Base-by-base conservation (phyloP, 2,113 vertebrate species). In the Odontesthes bonariensis region DNA sequence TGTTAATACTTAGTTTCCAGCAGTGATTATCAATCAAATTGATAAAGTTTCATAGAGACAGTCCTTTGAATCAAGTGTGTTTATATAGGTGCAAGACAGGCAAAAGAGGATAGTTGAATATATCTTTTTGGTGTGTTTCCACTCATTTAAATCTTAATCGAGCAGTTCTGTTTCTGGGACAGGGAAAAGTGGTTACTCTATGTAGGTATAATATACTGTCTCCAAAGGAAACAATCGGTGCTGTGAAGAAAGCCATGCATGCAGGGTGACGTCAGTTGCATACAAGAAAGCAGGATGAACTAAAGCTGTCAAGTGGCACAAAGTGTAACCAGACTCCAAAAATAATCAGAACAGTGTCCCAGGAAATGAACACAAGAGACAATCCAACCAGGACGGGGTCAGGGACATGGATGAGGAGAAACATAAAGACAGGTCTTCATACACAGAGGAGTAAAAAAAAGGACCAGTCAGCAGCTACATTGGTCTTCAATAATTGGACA, bases 281-380 rank as follows among this genome's bases (percentile, higher is more conserved):
- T 47, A 75, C 68, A 82, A 66, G 75, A 81, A 83, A 69, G 80
- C 62, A 68, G 67, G 62, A 56, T 57, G 66, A 81, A 85, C 83
- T 79, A 57, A 35, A 66, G 54, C 65, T 70, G 70, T 82, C 79
- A 82, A 55, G 55, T 63, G 79, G 54, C 61, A 76, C 68, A 83
- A 85, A 89, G 74, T 77, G 74, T 63, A 83, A 82, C 82, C 88
- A 90, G 86, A 83, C 69, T 85, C 65, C 60, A 72, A 52, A 63
- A 52, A 61, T 72, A 86, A 89, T 88, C 79, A 85, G 55, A 67
- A 74, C 53, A 54, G 53, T 47, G 69, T 71, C 79, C 75, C 65
- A 69, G 73, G 75, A 86, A 86, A 77, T 14, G 10, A 85, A 78
- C 22, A 31, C 27, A 74, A 61, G 55, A 85, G 57, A 62, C 75